Percentiles rank a stretch among this genome's conserved stretches.
phyloP scores from a whole-genome alignment of 2,113 vertebrate species.

The Aegithalos caudatus region DNA sequence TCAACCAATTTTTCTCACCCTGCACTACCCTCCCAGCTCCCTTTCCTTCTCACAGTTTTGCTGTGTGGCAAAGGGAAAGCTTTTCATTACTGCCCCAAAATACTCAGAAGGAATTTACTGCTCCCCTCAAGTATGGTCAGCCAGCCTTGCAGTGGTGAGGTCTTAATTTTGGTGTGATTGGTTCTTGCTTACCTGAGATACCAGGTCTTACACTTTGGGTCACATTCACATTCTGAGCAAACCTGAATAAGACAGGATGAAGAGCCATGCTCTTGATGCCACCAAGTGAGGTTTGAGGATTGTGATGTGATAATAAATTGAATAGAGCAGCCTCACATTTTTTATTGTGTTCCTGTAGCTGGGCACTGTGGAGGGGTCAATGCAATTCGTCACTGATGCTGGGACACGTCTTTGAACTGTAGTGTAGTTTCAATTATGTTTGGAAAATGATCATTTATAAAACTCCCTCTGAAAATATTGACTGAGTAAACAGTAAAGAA shows the following conservation, averaged over 20 bases:
- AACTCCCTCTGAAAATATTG: not conserved
- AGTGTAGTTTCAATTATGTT: not conserved
- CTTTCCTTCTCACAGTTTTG: not conserved
- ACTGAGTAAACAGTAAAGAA: not conserved
- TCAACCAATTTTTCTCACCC: not conserved
- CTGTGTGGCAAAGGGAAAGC: not conserved
- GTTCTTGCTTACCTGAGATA: not conserved
- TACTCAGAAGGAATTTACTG: not conserved
- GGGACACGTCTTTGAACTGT: not conserved
- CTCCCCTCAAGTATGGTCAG: not conserved
- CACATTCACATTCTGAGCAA: not conserved
- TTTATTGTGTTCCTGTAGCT: rapidly evolving
- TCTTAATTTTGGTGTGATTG: not conserved
- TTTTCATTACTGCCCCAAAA: not conserved
- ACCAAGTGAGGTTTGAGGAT: not conserved
- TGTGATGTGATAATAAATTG: not conserved
- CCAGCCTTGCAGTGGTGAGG: too few relatives aligned
- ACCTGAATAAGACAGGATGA: not conserved
- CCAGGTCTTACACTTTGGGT: not conserved
- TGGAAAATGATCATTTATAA: not conserved
- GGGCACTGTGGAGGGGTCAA: not conserved
- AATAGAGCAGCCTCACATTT: not conserved
- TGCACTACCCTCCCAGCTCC: not conserved
- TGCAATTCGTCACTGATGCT: not conserved
- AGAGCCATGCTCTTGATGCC: not conserved